Base-by-base conservation (phyloP, 1,140 invertebrate genomes). In the Ips nitidus region DNA sequence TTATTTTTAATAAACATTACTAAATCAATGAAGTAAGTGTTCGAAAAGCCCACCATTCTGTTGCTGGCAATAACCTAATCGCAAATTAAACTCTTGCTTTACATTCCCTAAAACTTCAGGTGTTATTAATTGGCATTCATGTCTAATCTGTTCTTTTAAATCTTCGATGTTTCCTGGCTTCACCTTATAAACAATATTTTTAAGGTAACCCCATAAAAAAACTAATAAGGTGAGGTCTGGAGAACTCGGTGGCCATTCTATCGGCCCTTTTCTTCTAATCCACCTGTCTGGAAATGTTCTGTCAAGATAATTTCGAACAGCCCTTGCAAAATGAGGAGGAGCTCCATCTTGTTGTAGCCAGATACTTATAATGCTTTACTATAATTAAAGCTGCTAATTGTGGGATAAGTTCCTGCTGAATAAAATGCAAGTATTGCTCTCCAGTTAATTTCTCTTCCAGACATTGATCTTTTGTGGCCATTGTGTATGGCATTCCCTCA, bases 171-270 rank as follows among this genome's bases (percentile, higher is more conserved):
- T 7, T 36, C 3, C 39, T 37, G 56, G 56, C 41, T 58, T 22
- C 5, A 2, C 41, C 7, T 37, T 7, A 59, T 59, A 59, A 42
- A 52, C 38, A 76, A 41, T 79, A 74, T 43, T 72, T 77, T 82
- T 65, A 83, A 64, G 59, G 79, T 76, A 47, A 80, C 81, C 81
- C 79, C 82, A 8, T 77, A 71, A 74, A 80, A 80, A 77, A 80
- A 83, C 80, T 38, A 79, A 63, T 39, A 77, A 79, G 39, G 74
- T 79, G 52, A 83, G 70, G 74, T 83, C 82, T 40, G 77, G 78
- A 55, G 78, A 81, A 64, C 81, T 71, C 36, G 81, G 72, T 61
- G 79, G 78, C 82, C 81, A 83, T 56, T 74, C 65, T 50, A 83
- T 75, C 43, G 78, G 64, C 37, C 81, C 79, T 64, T 71, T 64